Base-by-base conservation (phyloP, 2,113 vertebrate genomes). In the Raja brachyura region DNA sequence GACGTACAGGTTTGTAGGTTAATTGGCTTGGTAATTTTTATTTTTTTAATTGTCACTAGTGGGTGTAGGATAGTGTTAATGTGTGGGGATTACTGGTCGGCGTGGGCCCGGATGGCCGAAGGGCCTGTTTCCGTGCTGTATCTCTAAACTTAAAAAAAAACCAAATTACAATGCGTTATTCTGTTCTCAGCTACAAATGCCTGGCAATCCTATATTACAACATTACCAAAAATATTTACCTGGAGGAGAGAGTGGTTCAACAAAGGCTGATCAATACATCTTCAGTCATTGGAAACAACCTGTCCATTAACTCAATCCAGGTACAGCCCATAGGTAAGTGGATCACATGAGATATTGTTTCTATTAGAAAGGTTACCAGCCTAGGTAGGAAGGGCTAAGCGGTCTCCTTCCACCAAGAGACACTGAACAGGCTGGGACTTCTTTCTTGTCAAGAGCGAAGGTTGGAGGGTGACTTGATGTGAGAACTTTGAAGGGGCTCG, bases 131-230 rank as follows among this genome's bases (percentile, higher is more conserved):
- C 39, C 39, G 39, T 3, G 39, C 39, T 48, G 39, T 48, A 3
- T 48, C 39, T 48, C 39, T 48, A 1, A 48, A 48, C 3, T 48
- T 1, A 48, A 48, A 48, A 48, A 48, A 0, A 48, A 48, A 4
- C 10, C 73, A 56, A 31, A 16, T n/a, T n/a, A 18, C 0, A 93
- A 73, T 73, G 31, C 90, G 25, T 73, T 33, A 6, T 54, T 88
- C 95, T 94, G 93, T 93, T 94, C 93, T 14, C 94, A 99, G 98
- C 93, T 96, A 94, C 54, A 48, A 61, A 1, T 96, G 95, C 90
- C 96, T 95, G 94, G 98, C 97, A n/a, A 97, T 98, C 96, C 95
- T 99, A 93, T 95, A 97, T 94, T 96, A 98, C 94, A 96, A 95
- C 93, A 93, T 96, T 94, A 96, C 96, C 93, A 96, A 96, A 90